Percentiles rank a stretch among this genome's conserved stretches.
These are phyloP conservation scores for Nesidiocoris tenuis DNA, from an alignment of 2,888 invertebrate genomes.

Conservation along the genomic window DNA sequence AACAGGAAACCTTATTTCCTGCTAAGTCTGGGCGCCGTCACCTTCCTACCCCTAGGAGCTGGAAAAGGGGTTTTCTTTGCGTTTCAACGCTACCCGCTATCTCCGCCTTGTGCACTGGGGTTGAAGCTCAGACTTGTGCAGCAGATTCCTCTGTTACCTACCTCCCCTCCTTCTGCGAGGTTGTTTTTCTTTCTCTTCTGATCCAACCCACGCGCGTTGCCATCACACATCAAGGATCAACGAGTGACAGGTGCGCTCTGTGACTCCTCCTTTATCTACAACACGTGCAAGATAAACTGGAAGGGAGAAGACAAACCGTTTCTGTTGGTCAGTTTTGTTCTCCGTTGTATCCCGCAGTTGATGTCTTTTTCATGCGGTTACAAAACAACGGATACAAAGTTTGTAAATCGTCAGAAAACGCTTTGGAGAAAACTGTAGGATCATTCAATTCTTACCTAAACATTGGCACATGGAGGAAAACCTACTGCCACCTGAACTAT, in stretches of 20 bases:
- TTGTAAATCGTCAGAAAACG: no score
- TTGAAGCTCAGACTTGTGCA: background rate
- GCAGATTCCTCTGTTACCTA: background rate
- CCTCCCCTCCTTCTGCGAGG: background rate
- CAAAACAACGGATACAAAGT: no score
- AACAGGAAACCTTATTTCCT: constrained; percentile 37
- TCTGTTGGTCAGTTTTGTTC: background rate
- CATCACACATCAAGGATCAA: background rate
- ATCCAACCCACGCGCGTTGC: background rate
- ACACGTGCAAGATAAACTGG: background rate
- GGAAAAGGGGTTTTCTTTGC: background rate
- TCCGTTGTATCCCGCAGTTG: background rate
- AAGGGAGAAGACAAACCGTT: background rate
- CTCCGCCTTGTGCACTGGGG: constrained; percentile 1
- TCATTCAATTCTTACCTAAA: no score
- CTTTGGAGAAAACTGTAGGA: no score
- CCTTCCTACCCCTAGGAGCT: background rate
- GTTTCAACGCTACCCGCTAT: constrained; percentile 5
- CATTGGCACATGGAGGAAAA: no score
- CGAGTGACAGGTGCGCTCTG: background rate
- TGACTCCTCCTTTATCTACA: background rate
- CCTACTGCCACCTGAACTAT: no score
- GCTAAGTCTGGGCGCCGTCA: constrained; percentile 26
- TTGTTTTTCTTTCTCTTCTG: background rate
- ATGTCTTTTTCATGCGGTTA: background rate